Percentiles rank a stretch among this genome's conserved stretches.
Conservation (phyloP, 2,888 invertebrate species). For the Taphrorychus bicolor region DNA sequence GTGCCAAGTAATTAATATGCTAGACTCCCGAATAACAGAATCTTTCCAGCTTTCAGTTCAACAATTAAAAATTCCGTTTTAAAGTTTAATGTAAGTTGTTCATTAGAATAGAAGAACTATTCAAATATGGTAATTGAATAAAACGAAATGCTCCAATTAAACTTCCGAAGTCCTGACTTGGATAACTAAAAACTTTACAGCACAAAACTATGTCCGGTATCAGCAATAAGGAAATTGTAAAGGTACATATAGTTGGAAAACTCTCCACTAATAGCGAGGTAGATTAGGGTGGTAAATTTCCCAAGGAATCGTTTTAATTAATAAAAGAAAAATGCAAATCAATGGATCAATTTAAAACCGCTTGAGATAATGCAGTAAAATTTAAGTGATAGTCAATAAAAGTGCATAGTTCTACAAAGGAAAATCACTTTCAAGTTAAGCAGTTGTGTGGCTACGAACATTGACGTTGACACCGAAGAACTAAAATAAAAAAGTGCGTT, state of each 20-base stretch:
- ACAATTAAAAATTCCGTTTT: background rate
- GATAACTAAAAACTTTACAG: background rate
- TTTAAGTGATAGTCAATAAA: no score
- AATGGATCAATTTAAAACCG: no score
- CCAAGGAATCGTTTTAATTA: no score
- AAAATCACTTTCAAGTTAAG: no score
- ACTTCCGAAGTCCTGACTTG: background rate
- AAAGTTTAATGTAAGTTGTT: slow-evolving; percentile 2
- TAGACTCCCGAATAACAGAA: background rate
- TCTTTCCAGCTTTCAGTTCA: background rate
- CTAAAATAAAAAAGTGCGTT: no score
- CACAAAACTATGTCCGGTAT: background rate
- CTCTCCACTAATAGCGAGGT: background rate
- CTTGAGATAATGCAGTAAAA: no score
- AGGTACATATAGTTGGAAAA: background rate
- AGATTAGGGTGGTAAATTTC: background rate
- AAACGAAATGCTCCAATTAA: slow-evolving; percentile 1
- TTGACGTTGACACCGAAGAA: no score
- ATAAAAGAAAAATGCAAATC: no score
- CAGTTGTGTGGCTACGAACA: no score
- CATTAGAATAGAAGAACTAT: background rate
- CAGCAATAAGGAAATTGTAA: background rate
- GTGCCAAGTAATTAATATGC: no score
- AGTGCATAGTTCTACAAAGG: no score
- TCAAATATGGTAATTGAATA: background rate